Evolutionary conservation across 2,113 vertebrate genomes (phyloP), one percentile per base, ranked within the genome.

Genomic region (Perognathus longimembris): DNA sequence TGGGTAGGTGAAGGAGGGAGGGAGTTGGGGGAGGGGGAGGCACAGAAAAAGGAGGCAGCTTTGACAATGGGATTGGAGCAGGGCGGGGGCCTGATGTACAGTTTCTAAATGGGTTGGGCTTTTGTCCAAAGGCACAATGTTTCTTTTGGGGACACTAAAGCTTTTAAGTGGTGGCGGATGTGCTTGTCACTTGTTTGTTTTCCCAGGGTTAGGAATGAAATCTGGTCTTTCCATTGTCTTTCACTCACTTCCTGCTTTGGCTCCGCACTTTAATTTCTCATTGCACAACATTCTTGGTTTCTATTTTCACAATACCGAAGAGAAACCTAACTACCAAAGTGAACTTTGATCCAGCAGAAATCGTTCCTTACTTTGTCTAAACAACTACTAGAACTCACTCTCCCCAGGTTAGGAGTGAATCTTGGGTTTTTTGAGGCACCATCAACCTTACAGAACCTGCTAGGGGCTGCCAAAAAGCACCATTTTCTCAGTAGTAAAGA

Each of bases 221-320:
- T 36, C 63, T 26, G 0, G 36, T 91, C 34, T 90, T 94, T 90
- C 85, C 81, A 80, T 50, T 92, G 54, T 92, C 91, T 89, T 87
- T 69, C 73, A 79, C 54, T 61, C 67, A 92, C 84, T 95, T 96
- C 91, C 89, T 81, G 54, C 89, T 95, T 89, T 18, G 20, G 78
- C 78, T 88, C 91, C n/a, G 24, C 71, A 64, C 42, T 76, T 85
- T 2, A 40, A 75, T 85, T 91, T 88, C 59, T 95, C 69, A 63
- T 88, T 90, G 85, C 22, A 32, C 77, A 95, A 93, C 21, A 80
- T 80, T 86, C 69, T 89, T 77, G 42, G 76, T 95, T 96, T 95
- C 90, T 95, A 79, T 93, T 94, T 95, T 91, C 85, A 74, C 64
- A 64, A 3, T 45, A 54, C n/a, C 85, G 21, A 59, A 84, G 67